A percentile compares a stretch with the other conserved stretches of the same genome.
Evolutionary conservation across 2,797 vertebrate species (phyloP).

Genomic region (Leuciscus waleckii): DNA sequence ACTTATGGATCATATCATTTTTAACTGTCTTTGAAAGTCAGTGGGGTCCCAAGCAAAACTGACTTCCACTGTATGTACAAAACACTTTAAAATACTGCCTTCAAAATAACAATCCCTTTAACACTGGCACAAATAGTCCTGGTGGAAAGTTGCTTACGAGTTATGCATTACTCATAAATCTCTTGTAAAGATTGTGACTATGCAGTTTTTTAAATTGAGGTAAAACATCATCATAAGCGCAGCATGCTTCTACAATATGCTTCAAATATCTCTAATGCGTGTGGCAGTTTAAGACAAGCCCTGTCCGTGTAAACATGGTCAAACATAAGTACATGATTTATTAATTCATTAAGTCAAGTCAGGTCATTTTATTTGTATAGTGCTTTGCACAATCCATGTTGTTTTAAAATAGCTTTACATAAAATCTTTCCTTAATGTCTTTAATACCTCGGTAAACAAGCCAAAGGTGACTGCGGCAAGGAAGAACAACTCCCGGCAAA

Average conservation of each 20-base stretch:
- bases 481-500: not conserved
- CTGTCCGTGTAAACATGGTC: constrained; percentile 4
- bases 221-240: not conserved
- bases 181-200: not conserved
- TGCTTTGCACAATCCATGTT: not conserved
- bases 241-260: not conserved
- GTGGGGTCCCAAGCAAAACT: not conserved
- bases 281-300: not conserved
- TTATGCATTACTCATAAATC: not conserved
- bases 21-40: not conserved
- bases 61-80: not conserved
- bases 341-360: not conserved
- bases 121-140: not conserved
- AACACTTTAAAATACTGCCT: not conserved
- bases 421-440: not conserved
- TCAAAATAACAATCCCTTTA: not conserved
- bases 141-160: not conserved
- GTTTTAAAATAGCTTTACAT: not conserved
- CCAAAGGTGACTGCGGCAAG: not conserved
- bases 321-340: not conserved
- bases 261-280: not conserved
- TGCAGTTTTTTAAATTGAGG: not conserved
- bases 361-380: constrained; percentile 10
- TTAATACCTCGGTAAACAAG: constrained; percentile 13
- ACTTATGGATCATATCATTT: too few relatives aligned